phyloP scores from a whole-genome alignment of 2,888 invertebrate genomes.

The Plemyria rubiginata region DNA sequence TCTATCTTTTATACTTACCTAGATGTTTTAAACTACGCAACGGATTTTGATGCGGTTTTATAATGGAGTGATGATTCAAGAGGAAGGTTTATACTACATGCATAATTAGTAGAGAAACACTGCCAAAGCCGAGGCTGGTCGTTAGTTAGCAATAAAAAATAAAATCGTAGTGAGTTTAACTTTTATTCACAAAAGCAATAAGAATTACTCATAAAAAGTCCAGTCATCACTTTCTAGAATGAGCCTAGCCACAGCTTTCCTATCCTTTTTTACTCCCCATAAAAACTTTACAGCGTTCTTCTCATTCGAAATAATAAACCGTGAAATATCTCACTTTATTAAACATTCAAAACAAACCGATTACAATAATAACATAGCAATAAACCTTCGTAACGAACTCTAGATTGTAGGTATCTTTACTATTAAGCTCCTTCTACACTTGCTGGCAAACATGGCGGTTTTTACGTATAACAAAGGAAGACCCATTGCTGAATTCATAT shows the following conservation, averaged over 20 bases:
- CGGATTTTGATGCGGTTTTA: no score
- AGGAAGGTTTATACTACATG: no score
- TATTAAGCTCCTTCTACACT: slow-evolving; percentile 21
- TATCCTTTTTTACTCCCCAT: slow-evolving; percentile 19
- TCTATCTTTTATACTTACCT: no score
- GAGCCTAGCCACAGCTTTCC: slow-evolving; percentile 21
- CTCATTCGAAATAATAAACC: slow-evolving; percentile 34
- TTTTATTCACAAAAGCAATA: no score
- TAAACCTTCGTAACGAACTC: slow-evolving; percentile 38
- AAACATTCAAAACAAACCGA: slow-evolving; percentile 38
- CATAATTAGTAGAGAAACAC: no score
- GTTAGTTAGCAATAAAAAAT: no score
- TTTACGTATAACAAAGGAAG: not conserved
- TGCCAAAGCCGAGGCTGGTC: no score
- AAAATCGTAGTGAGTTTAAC: no score
- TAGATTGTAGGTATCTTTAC: slow-evolving; percentile 35
- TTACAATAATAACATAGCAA: slow-evolving; percentile 43
- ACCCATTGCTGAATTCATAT: no score
- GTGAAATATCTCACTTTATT: slow-evolving; percentile 35
- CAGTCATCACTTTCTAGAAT: slow-evolving; percentile 10
- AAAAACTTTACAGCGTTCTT: slow-evolving; percentile 29
- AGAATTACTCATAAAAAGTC: slow-evolving; percentile 1
- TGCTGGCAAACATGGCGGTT: not conserved
- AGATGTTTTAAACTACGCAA: no score
- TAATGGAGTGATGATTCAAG: no score